Evolutionary conservation across 2,797 vertebrate genomes (phyloP).

Genomic region (Trachops cirrhosus): DNA sequence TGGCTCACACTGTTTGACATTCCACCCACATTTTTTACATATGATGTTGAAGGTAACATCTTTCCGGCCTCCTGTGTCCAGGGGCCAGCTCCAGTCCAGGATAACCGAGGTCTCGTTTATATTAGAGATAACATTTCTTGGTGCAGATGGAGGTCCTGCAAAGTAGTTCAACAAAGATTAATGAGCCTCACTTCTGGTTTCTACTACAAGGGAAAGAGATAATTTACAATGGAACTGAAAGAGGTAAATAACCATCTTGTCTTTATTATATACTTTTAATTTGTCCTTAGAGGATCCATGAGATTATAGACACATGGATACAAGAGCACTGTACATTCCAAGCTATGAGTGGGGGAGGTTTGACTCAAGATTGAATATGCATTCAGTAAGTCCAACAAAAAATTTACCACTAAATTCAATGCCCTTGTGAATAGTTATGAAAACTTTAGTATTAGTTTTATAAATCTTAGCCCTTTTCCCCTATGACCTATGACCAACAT

Average conservation of each 20-base stretch:
- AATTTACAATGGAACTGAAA: constrained; percentile 10
- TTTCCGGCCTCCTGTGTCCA: constrained; percentile 93
- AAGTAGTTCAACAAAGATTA: constrained; percentile 70
- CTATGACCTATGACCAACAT: background rate
- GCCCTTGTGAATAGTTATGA: constrained; percentile 41
- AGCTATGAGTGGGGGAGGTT: background rate
- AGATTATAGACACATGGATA: constrained; percentile 11
- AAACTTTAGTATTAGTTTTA: constrained; percentile 62
- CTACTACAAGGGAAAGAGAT: constrained; percentile 16
- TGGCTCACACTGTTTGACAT: constrained; percentile 87
- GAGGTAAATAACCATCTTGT: constrained; percentile 45
- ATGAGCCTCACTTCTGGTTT: constrained; percentile 58
- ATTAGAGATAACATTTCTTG: constrained; percentile 97
- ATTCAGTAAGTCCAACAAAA: background rate
- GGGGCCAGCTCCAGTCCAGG: constrained; percentile 98
- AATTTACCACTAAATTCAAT: constrained; percentile 43
- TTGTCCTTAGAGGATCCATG: constrained; percentile 32
- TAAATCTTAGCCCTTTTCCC: constrained; percentile 60
- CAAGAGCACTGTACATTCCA: background rate
- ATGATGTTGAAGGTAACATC: constrained; percentile 95
- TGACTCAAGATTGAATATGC: background rate
- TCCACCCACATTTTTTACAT: constrained; percentile 91
- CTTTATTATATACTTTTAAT: constrained; percentile 57
- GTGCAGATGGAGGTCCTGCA: constrained; percentile 94
- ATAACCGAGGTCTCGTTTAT: constrained; percentile 99